Conservation (phyloP, 2,888 invertebrate species). For the Rhagium mordax region DNA sequence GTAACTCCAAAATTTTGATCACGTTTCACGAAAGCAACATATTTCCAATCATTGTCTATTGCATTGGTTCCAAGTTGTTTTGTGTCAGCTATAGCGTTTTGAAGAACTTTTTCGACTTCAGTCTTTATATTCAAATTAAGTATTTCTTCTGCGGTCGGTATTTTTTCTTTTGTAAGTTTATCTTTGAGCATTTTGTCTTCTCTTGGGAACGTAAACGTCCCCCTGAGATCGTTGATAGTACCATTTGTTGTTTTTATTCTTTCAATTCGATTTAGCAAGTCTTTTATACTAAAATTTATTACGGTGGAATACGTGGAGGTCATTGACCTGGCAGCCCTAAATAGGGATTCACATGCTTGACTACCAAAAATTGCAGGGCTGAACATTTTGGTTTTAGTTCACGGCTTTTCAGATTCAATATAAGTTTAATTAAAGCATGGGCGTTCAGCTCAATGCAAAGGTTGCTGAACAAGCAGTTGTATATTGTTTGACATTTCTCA, state of each 20-base stretch:
- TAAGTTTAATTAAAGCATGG: constrained; percentile 18
- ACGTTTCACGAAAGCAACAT: no score
- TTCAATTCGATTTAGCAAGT: constrained; percentile 23
- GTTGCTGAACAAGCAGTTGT: neutral
- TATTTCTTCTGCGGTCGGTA: constrained; percentile 9
- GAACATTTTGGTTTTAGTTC: constrained; percentile 17
- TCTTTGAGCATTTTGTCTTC: constrained; percentile 15
- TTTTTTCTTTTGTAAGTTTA: neutral
- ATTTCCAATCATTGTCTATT: neutral
- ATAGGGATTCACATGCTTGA: constrained; percentile 32
- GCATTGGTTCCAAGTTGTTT: constrained; percentile 3
- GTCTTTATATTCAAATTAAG: constrained; percentile 14
- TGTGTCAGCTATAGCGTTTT: neutral
- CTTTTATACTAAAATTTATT: constrained; percentile 34
- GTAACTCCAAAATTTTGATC: neutral
- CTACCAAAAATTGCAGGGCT: neutral
- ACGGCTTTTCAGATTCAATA: constrained; percentile 1
- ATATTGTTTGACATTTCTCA: neutral
- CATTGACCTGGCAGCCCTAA: constrained; percentile 36
- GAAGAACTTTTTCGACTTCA: neutral
- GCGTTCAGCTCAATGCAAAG: constrained; percentile 18
- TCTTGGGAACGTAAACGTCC: constrained; percentile 25
- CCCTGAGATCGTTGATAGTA: constrained; percentile 26
- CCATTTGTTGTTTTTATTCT: constrained; percentile 26
- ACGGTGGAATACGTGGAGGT: constrained; percentile 34